Evolutionary conservation across 37 sponge, comb jelly and placozoan species (phyloP).

Genomic region (Hexactinellida sp.): DNA sequence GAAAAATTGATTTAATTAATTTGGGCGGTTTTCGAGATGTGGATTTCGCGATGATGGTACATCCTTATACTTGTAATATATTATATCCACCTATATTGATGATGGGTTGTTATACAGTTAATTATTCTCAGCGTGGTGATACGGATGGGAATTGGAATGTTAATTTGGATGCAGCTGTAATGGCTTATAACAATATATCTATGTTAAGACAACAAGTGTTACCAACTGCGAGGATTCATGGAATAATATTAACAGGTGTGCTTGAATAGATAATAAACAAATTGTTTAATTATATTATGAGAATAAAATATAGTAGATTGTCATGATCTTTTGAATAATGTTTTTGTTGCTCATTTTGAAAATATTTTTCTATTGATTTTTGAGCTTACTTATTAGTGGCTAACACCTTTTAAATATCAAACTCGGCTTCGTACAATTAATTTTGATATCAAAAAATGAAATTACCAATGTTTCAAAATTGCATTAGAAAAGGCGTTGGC

Average conservation of each 20-base stretch:
- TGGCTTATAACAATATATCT: slow-evolving; percentile 64
- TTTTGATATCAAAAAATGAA: no score
- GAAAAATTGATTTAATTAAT: slow-evolving; percentile 56
- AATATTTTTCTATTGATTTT: background rate
- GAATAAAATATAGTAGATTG: background rate
- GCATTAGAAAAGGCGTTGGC: no score
- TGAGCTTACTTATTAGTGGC: no score
- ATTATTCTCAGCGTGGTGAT: slow-evolving; percentile 67
- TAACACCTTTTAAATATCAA: no score
- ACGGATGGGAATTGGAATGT: slow-evolving; percentile 71
- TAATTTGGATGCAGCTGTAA: slow-evolving; percentile 77
- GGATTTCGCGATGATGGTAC: slow-evolving; percentile 85
- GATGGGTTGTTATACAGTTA: slow-evolving; percentile 37
- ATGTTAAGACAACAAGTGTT: slow-evolving; percentile 68
- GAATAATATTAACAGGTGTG: no score
- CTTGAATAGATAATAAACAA: background rate
- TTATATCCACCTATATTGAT: slow-evolving; percentile 18
- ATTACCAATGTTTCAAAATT: no score
- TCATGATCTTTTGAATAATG: background rate
- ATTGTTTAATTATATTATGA: background rate
- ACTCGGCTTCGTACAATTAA: no score
- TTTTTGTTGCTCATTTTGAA: background rate
- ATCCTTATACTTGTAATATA: slow-evolving; percentile 39
- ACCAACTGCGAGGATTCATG: slow-evolving; percentile 59
- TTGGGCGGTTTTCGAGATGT: slow-evolving; percentile 43